phyloP scores from a whole-genome alignment of 2,888 invertebrate species.

The Melangyna quadrimaculata region DNA sequence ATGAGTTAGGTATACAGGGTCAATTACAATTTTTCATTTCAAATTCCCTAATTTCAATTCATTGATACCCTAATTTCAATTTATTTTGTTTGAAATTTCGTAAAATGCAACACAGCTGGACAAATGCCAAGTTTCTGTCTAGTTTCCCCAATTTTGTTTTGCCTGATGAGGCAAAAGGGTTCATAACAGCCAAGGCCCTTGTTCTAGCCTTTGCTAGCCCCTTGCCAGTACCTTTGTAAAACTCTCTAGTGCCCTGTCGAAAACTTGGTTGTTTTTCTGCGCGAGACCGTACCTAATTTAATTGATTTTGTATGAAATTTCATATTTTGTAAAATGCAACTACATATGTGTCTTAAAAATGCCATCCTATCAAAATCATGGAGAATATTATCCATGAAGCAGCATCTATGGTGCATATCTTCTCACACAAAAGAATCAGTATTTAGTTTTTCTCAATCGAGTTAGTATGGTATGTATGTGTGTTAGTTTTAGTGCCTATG shows the following conservation, averaged over 20 bases:
- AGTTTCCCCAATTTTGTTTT: too few relatives aligned
- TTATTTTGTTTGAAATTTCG: background rate
- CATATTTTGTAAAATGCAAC: background rate
- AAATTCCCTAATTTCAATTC: too few relatives aligned
- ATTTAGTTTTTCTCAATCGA: too few relatives aligned
- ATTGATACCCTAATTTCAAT: background rate
- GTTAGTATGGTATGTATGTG: background rate
- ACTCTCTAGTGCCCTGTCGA: too few relatives aligned
- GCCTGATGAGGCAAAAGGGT: too few relatives aligned
- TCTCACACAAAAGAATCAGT: background rate
- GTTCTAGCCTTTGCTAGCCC: too few relatives aligned
- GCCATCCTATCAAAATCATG: background rate
- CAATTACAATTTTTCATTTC: background rate
- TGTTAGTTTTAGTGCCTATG: background rate
- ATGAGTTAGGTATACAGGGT: background rate
- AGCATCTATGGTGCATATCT: background rate
- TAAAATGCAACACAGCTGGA: background rate
- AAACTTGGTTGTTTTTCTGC: too few relatives aligned
- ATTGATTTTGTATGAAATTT: background rate
- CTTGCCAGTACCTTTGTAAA: too few relatives aligned
- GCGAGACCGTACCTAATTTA: too few relatives aligned
- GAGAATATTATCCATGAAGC: background rate
- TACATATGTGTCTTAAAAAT: background rate
- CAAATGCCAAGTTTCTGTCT: too few relatives aligned
- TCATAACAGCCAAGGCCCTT: too few relatives aligned